Conservation (phyloP, 2,113 vertebrate genomes). For the Pithys albifrons region DNA sequence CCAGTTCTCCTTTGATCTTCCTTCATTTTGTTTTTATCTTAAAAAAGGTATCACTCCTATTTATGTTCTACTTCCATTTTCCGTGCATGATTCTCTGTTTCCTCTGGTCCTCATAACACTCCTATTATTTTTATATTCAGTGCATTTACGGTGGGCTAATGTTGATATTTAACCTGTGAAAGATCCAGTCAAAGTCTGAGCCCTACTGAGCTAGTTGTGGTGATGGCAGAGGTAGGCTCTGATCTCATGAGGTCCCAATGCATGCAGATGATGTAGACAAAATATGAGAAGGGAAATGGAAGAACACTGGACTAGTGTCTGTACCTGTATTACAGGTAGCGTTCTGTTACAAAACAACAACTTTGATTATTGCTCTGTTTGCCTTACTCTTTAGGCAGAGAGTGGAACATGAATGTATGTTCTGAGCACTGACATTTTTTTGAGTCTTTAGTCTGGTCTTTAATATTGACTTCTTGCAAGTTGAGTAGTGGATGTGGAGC, state of each 20-base stretch:
- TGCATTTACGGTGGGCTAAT: not conserved
- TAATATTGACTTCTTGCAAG: not conserved
- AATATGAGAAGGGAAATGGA: not conserved
- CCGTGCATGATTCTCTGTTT: not conserved
- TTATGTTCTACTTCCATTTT: not conserved
- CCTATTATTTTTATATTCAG: not conserved
- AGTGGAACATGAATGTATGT: not conserved
- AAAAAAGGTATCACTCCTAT: not conserved
- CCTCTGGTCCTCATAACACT: not conserved
- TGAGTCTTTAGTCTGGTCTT: not conserved
- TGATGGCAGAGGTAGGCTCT: not conserved
- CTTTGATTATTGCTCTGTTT: not conserved
- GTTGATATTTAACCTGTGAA: not conserved
- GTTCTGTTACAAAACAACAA: not conserved
- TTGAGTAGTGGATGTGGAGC: not conserved
- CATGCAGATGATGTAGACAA: not conserved
- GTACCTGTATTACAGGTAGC: not conserved
- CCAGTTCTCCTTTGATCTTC: not conserved
- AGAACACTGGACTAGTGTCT: not conserved
- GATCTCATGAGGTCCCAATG: not conserved
- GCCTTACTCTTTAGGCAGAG: not conserved
- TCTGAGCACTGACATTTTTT: not conserved
- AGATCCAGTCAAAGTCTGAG: not conserved
- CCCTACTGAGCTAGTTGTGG: not conserved
- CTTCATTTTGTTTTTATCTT: not conserved